Evolutionary conservation across 2,113 vertebrate genomes (phyloP).

Genomic region (Oreochromis tanganicae): DNA sequence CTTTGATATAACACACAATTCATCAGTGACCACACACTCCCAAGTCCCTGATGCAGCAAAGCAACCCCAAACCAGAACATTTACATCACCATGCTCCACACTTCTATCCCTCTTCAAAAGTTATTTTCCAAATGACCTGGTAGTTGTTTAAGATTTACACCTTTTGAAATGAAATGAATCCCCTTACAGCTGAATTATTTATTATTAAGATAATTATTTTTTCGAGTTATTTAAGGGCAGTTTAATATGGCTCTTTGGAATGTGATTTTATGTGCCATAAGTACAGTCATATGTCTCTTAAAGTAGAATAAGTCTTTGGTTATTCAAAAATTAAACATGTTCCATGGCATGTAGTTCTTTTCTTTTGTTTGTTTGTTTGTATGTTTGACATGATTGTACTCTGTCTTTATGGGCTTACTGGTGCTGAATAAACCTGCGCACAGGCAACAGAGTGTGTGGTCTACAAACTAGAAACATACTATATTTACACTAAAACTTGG

Average conservation of each 20-base stretch:
- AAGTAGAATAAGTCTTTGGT: not conserved
- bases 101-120: not conserved
- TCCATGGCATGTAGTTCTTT: not conserved
- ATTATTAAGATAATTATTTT: not conserved
- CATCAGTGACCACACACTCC: not conserved
- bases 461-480: not conserved
- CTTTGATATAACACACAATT: not conserved
- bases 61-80: not conserved
- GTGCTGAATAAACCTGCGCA: not conserved
- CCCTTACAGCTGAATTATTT: not conserved
- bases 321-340: not conserved
- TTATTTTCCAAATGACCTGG: not conserved
- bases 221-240: not conserved
- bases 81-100: not conserved
- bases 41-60: not conserved
- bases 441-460: not conserved
- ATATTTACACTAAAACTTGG: not conserved
- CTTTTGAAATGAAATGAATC: not conserved
- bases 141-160: not conserved
- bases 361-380: not conserved
- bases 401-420: not conserved
- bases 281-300: not conserved
- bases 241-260: not conserved
- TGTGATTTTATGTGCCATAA: not conserved
- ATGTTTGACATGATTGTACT: not conserved